Evolutionary conservation across 35 echinoderm and acorn worm species (phyloP).

Genomic region (Diadema setosum): DNA sequence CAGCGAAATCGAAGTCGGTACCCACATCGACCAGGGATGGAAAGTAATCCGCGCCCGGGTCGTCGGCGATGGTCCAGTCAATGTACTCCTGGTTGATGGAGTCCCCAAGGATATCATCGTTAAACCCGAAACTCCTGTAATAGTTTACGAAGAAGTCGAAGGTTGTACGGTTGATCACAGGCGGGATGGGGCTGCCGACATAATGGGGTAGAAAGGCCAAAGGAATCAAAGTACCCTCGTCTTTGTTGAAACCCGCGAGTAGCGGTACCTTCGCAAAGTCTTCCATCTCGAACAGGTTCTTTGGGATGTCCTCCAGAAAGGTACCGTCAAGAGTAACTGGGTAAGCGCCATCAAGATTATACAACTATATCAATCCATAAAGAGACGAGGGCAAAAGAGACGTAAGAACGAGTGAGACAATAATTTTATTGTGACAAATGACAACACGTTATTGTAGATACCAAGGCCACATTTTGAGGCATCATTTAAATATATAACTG

Average conservation of each 20-base stretch:
- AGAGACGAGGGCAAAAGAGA: too few species aligned
- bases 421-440: too few species aligned
- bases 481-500: too few species aligned
- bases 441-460: too few species aligned
- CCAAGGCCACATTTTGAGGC: too few species aligned
- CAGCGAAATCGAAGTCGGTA: conserved; percentile 36
- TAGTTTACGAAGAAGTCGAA: neutral
- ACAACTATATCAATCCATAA: too few species aligned
- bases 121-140: neutral
- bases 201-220: too few species aligned
- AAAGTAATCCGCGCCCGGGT: conserved; percentile 48
- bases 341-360: too few species aligned
- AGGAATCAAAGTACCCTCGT: conserved; percentile 53
- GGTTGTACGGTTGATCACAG: neutral
- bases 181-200: neutral
- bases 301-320: conserved; percentile 50
- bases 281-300: conserved; percentile 13
- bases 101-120: neutral
- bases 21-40: conserved; percentile 23
- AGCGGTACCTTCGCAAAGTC: conserved; percentile 44
- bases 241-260: conserved; percentile 58
- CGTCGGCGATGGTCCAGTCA: conserved; percentile 60
- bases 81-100: conserved; percentile 36
- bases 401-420: too few species aligned
- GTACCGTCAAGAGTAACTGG: conserved; percentile 57